Base-by-base conservation (phyloP, 2,888 invertebrate species). In the Drosophila mimica region DNA sequence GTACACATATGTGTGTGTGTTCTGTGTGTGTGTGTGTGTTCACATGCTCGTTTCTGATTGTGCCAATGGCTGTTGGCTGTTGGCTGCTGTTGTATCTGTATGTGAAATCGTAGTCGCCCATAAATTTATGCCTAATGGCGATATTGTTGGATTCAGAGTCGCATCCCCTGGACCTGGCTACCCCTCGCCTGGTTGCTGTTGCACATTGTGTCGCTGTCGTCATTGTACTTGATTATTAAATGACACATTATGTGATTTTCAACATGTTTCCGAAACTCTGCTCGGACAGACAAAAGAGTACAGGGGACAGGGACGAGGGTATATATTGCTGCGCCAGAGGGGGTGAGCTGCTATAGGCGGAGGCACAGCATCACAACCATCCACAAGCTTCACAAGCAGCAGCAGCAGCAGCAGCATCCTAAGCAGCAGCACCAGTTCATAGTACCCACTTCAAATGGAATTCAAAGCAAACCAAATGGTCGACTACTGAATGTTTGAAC, bases 171-270 rank as follows among this genome's bases (percentile, higher is more conserved):
- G 13, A 51, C n/a, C 51, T 51, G 49, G 46, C 65, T 49, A 20
- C 48, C 54, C 25, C 31, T 30, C 20, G 31, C 15, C 5, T 25
- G 34, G 34, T 69, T 65, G 61, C 69, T 78, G 76, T 58, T 71
- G 73, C 70, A 88, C 74, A 68, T 70, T 89, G 88, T 83, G 89
- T 73, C 80, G 85, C 68, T 78, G 67, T 66, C 64, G 73, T 76
- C 83, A 90, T 90, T 89, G 91, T 90, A 83, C 81, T 89, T 88
- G 88, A 88, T 89, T 91, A 91, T 91, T 91, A 91, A 92, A 90
- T 90, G 91, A 91, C 90, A 93, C 90, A 91, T 92, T 92, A 93
- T 92, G 91, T 92, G 87, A 91, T 88, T 91, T 88, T 81, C 81
- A 89, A 83, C 84, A 83, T 82, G 77, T 79, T 83, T 68, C 72